phyloP scores from a whole-genome alignment of 2,888 invertebrate genomes.

The Aquatica leii region DNA sequence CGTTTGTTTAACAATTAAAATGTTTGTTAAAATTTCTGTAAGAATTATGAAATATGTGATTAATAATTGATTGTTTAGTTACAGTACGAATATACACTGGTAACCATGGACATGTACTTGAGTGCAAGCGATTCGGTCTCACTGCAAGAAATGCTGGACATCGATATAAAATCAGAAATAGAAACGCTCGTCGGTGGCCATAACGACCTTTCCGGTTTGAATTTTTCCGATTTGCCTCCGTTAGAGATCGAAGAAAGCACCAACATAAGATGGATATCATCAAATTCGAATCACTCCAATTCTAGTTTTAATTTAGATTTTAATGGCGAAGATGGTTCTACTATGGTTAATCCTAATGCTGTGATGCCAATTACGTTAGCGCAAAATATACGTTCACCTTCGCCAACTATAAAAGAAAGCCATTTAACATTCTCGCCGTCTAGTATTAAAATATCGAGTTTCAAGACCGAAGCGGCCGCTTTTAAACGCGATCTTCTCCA shows the following conservation, averaged over 20 bases:
- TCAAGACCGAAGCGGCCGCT: conserved; percentile 62
- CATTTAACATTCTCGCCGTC: conserved; percentile 77
- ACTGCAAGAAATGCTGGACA: conserved; percentile 89
- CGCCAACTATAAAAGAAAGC: conserved; percentile 73
- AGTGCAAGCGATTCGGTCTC: conserved; percentile 67
- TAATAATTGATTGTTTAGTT: no score
- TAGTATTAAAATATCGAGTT: conserved; percentile 70
- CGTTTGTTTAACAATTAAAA: no score
- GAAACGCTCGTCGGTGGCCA: conserved; percentile 80
- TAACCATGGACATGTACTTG: conserved; percentile 65
- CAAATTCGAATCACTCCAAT: conserved; percentile 66
- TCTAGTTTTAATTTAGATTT: conserved; percentile 75
- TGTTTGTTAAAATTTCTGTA: no score
- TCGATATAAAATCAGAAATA: conserved; percentile 87
- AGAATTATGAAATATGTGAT: no score
- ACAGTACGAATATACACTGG: conserved; percentile 47
- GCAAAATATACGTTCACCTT: conserved; percentile 62
- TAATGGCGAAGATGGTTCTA: conserved; percentile 72
- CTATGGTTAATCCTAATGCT: conserved; percentile 90
- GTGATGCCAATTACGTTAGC: conserved; percentile 80
- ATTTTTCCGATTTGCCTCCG: conserved; percentile 70
- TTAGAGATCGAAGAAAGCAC: conserved; percentile 74
- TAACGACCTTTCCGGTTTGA: conserved; percentile 70
- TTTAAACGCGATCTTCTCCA: conserved; percentile 73
- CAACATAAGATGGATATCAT: conserved; percentile 65